A percentile compares a stretch with the other conserved stretches of the same genome.
phyloP scores from a whole-genome alignment of 2,113 vertebrate species.

The Albula goreensis region DNA sequence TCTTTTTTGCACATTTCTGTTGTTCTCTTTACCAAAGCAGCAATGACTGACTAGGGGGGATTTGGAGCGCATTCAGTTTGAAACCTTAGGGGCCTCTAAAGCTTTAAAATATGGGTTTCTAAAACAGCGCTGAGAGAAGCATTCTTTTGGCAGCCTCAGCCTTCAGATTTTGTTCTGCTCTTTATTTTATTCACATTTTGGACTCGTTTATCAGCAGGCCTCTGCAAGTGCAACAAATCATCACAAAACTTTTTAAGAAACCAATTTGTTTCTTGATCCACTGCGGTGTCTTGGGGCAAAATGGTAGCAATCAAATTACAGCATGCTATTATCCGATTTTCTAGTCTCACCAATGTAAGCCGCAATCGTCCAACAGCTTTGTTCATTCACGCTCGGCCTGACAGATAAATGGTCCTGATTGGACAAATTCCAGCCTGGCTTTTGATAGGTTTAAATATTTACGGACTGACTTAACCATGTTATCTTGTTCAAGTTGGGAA shows the following conservation, averaged over 20 bases:
- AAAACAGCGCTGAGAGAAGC: conserved; percentile 17
- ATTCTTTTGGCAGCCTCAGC: conserved; percentile 17
- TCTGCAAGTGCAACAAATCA: conserved; percentile 12
- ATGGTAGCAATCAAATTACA: conserved; percentile 33
- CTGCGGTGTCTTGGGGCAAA: conserved; percentile 11
- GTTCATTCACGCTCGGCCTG: too few species aligned
- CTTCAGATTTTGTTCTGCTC: neutral
- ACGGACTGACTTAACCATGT: conserved; percentile 15
- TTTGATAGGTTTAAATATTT: conserved; percentile 26
- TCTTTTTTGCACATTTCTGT: conserved; percentile 1
- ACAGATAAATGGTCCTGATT: neutral
- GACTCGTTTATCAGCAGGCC: conserved; percentile 18
- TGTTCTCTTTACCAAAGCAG: conserved; percentile 8
- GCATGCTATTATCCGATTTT: conserved; percentile 17
- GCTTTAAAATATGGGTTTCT: conserved; percentile 26
- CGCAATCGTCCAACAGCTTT: neutral
- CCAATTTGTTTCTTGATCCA: conserved; percentile 27
- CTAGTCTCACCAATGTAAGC: neutral
- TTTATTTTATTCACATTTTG: conserved; percentile 15
- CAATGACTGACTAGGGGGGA: conserved; percentile 9
- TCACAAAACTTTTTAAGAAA: conserved; percentile 6
- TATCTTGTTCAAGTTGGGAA: conserved; percentile 13
- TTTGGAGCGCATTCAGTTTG: conserved; percentile 1
- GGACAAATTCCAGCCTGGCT: neutral
- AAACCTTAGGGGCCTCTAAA: neutral